A percentile compares a stretch with the other conserved stretches of the same genome.
Evolutionary conservation across 2,888 invertebrate genomes (phyloP).

Genomic region (Atherix ibis): DNA sequence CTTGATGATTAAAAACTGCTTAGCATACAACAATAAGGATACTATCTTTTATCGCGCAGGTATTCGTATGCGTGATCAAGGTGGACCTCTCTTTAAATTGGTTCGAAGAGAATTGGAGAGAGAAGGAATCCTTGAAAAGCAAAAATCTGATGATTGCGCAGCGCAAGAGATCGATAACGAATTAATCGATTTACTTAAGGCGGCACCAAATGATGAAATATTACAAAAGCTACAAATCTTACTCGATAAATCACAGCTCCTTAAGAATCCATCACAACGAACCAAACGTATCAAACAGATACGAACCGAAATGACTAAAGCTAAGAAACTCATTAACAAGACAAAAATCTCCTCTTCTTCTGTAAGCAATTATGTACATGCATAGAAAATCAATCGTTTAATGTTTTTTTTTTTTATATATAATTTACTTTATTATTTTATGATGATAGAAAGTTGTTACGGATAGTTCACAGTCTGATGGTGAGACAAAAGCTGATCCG

Average conservation of each 20-base stretch:
- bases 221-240: constrained; percentile 40
- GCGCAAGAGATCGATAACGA: constrained; percentile 40
- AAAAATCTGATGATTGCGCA: constrained; percentile 35
- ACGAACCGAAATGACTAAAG: constrained; percentile 40
- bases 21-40: constrained; percentile 88
- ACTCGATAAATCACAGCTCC: constrained; percentile 43
- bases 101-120: constrained; percentile 52
- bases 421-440: background rate
- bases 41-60: constrained; percentile 89
- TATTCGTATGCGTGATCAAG: constrained; percentile 78
- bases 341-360: constrained; percentile 18
- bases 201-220: constrained; percentile 22
- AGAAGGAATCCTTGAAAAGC: constrained; percentile 26
- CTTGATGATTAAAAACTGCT: constrained; percentile 91
- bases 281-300: constrained; percentile 42
- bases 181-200: constrained; percentile 31
- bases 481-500: constrained; percentile 18
- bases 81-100: constrained; percentile 60
- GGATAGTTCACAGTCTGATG: constrained; percentile 29
- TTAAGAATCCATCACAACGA: constrained; percentile 41
- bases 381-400: too few species aligned
- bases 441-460: constrained; percentile 12
- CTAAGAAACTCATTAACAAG: constrained; percentile 31
- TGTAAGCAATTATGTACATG: too few species aligned
- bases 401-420: too few species aligned